A percentile compares a stretch with the other conserved stretches of the same genome.
phyloP scores from a whole-genome alignment of 2,797 vertebrate genomes.

The Helicolenus hilgendorfi region DNA sequence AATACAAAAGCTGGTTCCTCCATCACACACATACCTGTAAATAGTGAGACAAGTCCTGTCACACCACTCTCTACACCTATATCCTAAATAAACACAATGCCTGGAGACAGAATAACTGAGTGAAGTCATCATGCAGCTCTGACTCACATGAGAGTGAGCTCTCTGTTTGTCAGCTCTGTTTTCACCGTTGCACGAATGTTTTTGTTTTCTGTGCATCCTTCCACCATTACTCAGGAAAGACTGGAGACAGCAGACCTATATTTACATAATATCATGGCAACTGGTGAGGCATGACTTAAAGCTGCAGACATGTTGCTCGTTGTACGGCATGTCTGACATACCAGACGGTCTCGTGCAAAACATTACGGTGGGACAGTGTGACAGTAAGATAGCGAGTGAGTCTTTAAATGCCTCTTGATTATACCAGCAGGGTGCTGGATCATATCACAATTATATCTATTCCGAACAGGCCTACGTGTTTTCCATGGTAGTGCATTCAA shows the following conservation, averaged over 20 bases:
- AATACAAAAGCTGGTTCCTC: background rate
- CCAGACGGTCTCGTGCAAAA: background rate
- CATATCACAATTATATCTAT: background rate
- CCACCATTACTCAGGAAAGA: background rate
- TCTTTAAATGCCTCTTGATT: background rate
- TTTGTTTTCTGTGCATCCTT: background rate
- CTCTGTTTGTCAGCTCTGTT: background rate
- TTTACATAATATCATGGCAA: background rate
- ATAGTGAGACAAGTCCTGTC: too few relatives aligned
- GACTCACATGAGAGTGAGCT: background rate
- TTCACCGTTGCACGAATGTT: background rate
- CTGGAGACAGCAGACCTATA: accelerated
- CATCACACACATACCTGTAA: too few relatives aligned
- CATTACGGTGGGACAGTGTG: background rate
- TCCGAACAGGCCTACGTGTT: background rate
- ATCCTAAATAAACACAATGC: background rate
- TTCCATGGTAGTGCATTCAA: background rate
- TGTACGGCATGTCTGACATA: background rate
- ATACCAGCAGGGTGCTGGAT: background rate
- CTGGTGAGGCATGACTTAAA: background rate
- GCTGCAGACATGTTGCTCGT: background rate
- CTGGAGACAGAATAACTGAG: background rate
- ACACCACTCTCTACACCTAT: too few relatives aligned
- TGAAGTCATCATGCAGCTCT: background rate
- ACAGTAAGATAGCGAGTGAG: background rate